Conservation (phyloP, 2,797 vertebrate genomes). For the Eupleurogrammus muticus region DNA sequence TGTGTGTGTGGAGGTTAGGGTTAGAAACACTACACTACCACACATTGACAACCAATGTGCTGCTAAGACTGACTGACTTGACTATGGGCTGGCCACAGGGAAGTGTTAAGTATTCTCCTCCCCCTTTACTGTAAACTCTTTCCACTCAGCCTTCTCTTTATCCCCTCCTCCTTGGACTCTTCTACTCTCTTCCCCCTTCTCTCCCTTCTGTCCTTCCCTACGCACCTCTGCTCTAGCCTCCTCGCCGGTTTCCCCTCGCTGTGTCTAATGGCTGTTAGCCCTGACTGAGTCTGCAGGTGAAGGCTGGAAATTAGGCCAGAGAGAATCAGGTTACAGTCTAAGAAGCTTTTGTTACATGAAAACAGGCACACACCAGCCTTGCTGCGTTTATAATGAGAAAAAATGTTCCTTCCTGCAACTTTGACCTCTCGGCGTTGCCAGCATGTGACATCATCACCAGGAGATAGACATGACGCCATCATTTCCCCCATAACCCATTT, state of each 20-base stretch:
- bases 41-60: conserved; percentile 41
- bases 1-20: conserved; percentile 30
- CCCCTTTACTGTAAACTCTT: conserved; percentile 60
- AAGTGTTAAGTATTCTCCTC: conserved; percentile 68
- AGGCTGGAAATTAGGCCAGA: conserved; percentile 75
- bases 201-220: conserved; percentile 45
- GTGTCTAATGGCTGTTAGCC: conserved; percentile 26
- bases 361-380: not conserved
- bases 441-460: conserved; percentile 12
- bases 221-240: conserved; percentile 38
- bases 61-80: conserved; percentile 55
- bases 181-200: conserved; percentile 40
- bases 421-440: conserved; percentile 32
- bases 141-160: conserved; percentile 44
- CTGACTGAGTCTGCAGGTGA: conserved; percentile 76
- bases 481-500: not conserved
- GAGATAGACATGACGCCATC: conserved; percentile 8
- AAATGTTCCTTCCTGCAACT: conserved; percentile 2
- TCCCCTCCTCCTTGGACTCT: conserved; percentile 35
- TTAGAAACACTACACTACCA: conserved; percentile 60
- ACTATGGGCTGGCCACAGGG: conserved; percentile 59
- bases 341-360: conserved; percentile 47
- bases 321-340: conserved; percentile 57
- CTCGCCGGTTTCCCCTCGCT: conserved; percentile 21
- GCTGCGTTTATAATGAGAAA: conserved; percentile 27